These are phyloP conservation scores for Danaus melanippus DNA, from an alignment of 1,140 invertebrate species.

Conservation along the genomic window DNA sequence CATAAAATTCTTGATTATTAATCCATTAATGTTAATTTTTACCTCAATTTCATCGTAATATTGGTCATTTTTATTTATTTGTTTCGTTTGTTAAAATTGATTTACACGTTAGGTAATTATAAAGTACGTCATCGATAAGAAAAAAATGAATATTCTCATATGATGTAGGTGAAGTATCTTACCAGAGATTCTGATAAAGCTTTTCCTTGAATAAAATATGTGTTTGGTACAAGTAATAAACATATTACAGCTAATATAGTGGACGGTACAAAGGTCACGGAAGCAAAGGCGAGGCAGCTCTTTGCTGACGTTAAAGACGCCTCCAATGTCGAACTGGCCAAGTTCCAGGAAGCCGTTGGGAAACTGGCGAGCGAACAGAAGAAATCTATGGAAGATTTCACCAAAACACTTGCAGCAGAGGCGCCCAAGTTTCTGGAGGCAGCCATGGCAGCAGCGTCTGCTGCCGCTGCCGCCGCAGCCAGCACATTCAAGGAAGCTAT, in stretches of 20 bases:
- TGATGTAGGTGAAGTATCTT: no score
- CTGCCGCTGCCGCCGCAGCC: conserved; percentile 3
- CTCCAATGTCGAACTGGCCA: conserved; percentile 27
- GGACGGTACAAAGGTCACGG: conserved; percentile 28
- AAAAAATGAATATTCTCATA: no score
- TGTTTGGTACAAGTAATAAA: no score
- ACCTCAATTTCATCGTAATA: no score
- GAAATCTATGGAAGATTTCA: conserved; percentile 28
- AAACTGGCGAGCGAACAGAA: conserved; percentile 34
- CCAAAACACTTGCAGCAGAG: conserved; percentile 25
- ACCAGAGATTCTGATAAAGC: no score
- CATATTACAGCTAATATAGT: conserved; percentile 35
- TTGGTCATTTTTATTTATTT: no score
- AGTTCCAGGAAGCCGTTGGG: conserved; percentile 34
- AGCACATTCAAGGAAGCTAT: conserved; percentile 32
- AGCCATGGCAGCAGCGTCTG: conserved; percentile 15
- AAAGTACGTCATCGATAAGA: no score
- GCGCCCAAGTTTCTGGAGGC: conserved; percentile 27
- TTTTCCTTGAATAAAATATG: no score
- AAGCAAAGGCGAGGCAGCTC: conserved; percentile 30
- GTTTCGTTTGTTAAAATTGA: no score
- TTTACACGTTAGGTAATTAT: no score
- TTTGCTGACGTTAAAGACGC: conserved; percentile 29
- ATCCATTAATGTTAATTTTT: no score
- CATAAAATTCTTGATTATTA: no score